Base-by-base conservation (phyloP, 2,888 invertebrate species). In the Spatulosminthurus flaviceps region DNA sequence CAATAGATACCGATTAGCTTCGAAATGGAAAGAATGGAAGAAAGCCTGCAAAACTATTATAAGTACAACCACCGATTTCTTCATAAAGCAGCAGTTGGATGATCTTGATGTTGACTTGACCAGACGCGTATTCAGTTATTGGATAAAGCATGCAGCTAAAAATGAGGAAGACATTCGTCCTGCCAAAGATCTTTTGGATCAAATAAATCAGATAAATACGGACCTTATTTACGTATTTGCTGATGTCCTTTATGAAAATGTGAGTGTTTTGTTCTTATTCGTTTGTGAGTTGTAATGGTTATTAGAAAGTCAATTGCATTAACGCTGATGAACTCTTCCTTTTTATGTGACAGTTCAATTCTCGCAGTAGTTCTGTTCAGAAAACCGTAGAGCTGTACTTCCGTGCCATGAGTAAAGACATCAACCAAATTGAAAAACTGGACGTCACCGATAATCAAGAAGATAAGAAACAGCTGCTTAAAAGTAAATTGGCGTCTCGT, bases 361-460 rank as follows among this genome's bases (percentile, higher is more conserved):
- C 19, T 42, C 72, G 13, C 28, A 60, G 16, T 0, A 29, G 0
- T 74, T 41, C n/a, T 72, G 66, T 51, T 24, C 51, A 41, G 72
- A 79, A 43, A 77, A 69, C 75, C 24, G 21, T 83, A 0, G 81
- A 81, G 42, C 41, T 83, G 0, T 84, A 79, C 21, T 28, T 81
- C 1, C 60, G 78, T 5, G 82, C 83, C 13, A 72, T 84, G 76
- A 77, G 61, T 1, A 61, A 78, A 11, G 84, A 84, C 28, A 76
- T 81, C 11, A 79, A 80, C 51, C 60, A 41, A 0, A 81, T 82
- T 16, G 82, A 82, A 66, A 66, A 69, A 0, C n/a, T 80, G 5
- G 80, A 81, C 34, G 67, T 42, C 9, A 9, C 61, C 0, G 41
- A 42, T 13, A 69, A 42, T 70, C 9, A 64, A 73, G 70, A 60